Evolutionary conservation across 2,797 vertebrate species (phyloP).

Genomic region (Tarsius wallacei): DNA sequence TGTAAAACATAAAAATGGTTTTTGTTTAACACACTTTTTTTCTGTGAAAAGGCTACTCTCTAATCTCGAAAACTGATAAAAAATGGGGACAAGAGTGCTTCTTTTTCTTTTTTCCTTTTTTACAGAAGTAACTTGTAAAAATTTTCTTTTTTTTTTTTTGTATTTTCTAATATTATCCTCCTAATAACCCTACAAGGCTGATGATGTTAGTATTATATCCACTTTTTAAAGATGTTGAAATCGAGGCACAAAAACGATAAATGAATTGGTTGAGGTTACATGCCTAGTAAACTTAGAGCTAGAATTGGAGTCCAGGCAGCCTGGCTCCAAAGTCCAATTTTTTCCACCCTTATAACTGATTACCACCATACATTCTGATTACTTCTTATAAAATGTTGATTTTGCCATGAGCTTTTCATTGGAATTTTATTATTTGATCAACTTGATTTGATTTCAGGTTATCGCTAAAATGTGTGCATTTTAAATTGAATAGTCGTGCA

Average conservation of each 20-base stretch:
- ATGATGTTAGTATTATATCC: background rate
- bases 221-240: background rate
- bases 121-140: background rate
- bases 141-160: background rate
- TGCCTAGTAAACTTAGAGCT: background rate
- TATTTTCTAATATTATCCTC: background rate
- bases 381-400: conserved; percentile 32
- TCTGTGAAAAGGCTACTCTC: background rate
- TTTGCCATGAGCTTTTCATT: conserved; percentile 59
- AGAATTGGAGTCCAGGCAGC: background rate
- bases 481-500: background rate
- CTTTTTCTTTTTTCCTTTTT: background rate
- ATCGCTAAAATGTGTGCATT: conserved; percentile 56
- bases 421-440: conserved; percentile 60
- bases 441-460: conserved; percentile 50
- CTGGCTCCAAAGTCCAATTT: background rate
- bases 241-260: background rate
- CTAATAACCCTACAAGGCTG: background rate
- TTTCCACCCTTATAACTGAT: background rate
- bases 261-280: background rate
- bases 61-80: conserved; percentile 36
- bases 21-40: conserved; percentile 40
- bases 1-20: background rate
- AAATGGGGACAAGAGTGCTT: background rate
- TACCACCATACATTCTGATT: background rate